A percentile compares a stretch with the other conserved stretches of the same genome.
phyloP scores from a whole-genome alignment of 2,113 vertebrate genomes.

The Isurus oxyrinchus region DNA sequence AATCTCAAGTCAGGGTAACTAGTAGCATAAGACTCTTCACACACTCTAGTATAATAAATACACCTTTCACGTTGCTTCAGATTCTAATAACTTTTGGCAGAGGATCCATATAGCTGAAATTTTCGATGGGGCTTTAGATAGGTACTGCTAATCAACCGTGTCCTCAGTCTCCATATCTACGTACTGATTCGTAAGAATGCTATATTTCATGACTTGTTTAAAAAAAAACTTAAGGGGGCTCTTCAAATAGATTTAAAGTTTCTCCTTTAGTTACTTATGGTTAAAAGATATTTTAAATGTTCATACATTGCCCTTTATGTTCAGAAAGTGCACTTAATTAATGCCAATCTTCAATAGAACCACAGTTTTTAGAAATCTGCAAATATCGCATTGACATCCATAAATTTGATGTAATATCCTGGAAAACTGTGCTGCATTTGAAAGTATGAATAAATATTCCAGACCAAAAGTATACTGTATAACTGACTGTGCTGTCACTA shows the following conservation, averaged over 20 bases:
- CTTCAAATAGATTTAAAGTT: background rate
- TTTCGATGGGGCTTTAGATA: conserved; percentile 2
- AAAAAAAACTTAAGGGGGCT: background rate
- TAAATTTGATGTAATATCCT: background rate
- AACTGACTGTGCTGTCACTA: background rate
- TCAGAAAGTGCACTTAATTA: background rate
- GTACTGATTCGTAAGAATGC: background rate
- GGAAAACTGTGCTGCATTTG: background rate
- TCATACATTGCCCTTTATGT: background rate
- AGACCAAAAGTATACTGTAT: conserved; percentile 8
- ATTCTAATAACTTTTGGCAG: background rate
- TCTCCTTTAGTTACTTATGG: background rate
- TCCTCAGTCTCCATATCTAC: too few species aligned
- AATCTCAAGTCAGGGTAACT: background rate
- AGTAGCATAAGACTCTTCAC: conserved; percentile 15
- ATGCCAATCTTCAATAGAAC: background rate
- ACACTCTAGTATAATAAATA: background rate
- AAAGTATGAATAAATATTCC: background rate
- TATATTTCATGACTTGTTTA: too few species aligned
- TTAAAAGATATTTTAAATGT: background rate
- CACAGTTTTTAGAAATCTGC: background rate
- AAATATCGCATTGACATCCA: background rate
- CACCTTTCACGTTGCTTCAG: background rate
- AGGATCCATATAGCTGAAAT: background rate
- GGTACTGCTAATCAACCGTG: background rate